These are phyloP conservation scores for Phyllostomus hastatus DNA, from an alignment of 2,113 vertebrate species.

Conservation along the genomic window DNA sequence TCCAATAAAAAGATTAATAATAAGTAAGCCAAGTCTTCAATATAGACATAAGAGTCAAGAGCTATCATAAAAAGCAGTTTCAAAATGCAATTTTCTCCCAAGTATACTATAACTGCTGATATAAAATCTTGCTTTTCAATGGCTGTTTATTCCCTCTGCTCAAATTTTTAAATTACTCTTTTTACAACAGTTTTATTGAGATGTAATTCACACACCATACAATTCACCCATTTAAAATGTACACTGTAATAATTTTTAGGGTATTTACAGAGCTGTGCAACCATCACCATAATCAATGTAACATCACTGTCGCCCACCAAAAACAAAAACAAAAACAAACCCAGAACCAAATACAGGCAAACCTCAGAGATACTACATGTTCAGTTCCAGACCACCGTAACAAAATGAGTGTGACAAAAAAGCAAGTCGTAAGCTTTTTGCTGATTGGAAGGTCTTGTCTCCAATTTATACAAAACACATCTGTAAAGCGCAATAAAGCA, in stretches of 20 bases:
- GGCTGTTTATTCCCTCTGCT: not conserved
- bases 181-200: not conserved
- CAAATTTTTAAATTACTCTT: not conserved
- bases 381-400: not conserved
- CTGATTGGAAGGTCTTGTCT: not conserved
- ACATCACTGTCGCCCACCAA: not conserved
- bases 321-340: not conserved
- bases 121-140: not conserved
- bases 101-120: not conserved
- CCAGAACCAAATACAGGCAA: not conserved
- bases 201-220: not conserved
- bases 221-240: not conserved
- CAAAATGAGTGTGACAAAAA: not conserved
- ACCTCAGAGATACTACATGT: not conserved
- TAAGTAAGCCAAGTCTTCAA: not conserved
- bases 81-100: not conserved
- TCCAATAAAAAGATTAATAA: not conserved
- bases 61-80: not conserved
- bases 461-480: not conserved
- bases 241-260: not conserved
- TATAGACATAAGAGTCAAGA: not conserved
- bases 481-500: not conserved
- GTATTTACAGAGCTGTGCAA: not conserved
- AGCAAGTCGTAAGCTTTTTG: not conserved
- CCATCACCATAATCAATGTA: not conserved